Evolutionary conservation across 2,113 vertebrate species (phyloP).

Genomic region (Oryctolagus cuniculus): DNA sequence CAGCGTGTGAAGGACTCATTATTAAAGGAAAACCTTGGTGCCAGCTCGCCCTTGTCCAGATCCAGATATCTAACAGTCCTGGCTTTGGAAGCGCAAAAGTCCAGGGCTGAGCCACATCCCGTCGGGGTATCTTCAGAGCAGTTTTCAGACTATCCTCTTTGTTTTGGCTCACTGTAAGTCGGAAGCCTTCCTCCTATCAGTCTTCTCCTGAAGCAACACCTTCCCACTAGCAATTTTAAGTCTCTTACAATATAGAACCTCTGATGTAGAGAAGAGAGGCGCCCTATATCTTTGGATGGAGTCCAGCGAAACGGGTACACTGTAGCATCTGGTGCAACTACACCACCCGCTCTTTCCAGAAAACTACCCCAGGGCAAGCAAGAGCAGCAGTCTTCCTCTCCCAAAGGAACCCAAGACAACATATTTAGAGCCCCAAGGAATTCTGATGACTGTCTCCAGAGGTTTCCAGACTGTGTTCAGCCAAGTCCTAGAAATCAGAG

Average conservation of each 20-base stretch:
- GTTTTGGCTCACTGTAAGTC: neutral
- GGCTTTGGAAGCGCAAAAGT: neutral
- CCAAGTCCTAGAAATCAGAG: neutral
- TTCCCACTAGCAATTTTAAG: slow-evolving; percentile 22
- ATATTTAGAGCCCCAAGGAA: neutral
- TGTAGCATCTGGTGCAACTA: too few species aligned
- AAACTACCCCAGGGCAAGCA: neutral
- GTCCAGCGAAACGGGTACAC: neutral
- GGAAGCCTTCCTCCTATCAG: neutral
- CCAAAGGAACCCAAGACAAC: neutral
- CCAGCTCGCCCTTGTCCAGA: neutral
- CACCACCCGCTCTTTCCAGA: neutral
- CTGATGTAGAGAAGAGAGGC: neutral
- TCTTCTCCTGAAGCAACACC: slow-evolving; percentile 27
- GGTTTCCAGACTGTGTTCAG: slow-evolving; percentile 23
- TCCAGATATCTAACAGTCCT: neutral
- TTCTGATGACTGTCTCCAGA: slow-evolving; percentile 11
- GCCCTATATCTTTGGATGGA: neutral
- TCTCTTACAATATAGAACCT: neutral
- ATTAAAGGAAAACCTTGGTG: slow-evolving; percentile 66
- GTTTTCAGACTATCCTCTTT: neutral
- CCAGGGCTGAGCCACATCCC: neutral
- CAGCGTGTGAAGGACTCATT: slow-evolving; percentile 79
- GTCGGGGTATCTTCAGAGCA: neutral
- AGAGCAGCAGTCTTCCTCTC: neutral